phyloP scores from a whole-genome alignment of 2,888 invertebrate genomes.

The Drosophila mimica region DNA sequence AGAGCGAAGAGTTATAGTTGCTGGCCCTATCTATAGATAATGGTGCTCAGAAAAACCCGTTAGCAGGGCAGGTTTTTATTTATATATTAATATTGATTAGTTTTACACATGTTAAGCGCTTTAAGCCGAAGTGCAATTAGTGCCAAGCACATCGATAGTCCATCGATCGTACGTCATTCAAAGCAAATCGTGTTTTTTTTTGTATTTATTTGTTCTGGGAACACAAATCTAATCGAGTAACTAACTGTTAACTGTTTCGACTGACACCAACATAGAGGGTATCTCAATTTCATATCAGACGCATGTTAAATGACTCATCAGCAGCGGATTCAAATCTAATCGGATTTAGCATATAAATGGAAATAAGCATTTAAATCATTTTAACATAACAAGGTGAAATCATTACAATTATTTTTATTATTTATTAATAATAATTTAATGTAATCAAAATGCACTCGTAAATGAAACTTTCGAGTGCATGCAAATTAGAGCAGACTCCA shows the following conservation, averaged over 20 bases:
- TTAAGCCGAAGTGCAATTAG: constrained; percentile 16
- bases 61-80: constrained; percentile 2
- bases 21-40: constrained; percentile 37
- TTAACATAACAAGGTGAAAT: neutral
- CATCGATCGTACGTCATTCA: constrained; percentile 2
- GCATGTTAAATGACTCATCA: constrained; percentile 19
- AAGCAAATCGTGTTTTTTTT: constrained; percentile 6
- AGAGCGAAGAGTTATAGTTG: neutral
- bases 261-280: neutral
- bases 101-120: constrained; percentile 30
- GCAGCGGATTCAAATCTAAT: neutral
- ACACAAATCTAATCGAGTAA: constrained; percentile 25
- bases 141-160: constrained; percentile 17
- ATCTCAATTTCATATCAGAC: constrained; percentile 2
- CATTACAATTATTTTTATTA: neutral
- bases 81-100: constrained; percentile 23
- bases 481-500: neutral
- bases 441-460: neutral
- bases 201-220: neutral
- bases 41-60: constrained; percentile 2
- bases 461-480: neutral
- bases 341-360: neutral
- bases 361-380: neutral
- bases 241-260: neutral
- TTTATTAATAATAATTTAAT: neutral